Evolutionary conservation across 2,113 vertebrate species (phyloP), one percentile per base, ranked within the genome.

Genomic region (Astur gentilis): DNA sequence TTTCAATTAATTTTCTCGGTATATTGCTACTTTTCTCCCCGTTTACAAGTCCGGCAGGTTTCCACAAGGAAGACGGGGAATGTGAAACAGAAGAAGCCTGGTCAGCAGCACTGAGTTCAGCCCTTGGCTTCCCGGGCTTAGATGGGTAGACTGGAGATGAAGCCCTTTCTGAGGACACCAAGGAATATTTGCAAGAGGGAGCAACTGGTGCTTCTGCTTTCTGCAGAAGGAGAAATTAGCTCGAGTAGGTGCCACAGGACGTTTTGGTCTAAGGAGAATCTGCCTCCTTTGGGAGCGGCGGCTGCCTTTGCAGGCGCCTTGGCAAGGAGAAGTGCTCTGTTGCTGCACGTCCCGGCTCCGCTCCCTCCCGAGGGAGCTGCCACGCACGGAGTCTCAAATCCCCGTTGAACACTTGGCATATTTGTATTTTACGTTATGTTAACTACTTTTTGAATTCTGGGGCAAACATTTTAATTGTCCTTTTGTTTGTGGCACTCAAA

Each of bases 291-390:
- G 79, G 49, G 71, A 76, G 42, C 2, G 49, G 52, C 0, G 0
- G 58, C 81, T 84, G 70, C 65, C 64, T 89, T 49, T 82, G 40
- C 0, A 0, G 49, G 54, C 18, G 50, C n/a, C 38, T 67, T n/a
- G 78, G 69, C 72, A 54, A 82, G 62, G n/a, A 87, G 44, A 87
- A 8, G 21, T 25, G 83, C 71, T 82, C 61, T 58, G 69, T 1
- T 44, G 49, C 47, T 49, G 71, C 72, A 60, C 0, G 0, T 19
- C 42, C 29, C 0, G 0, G 19, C n/a, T 82, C 65, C 34, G 44
- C 49, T 55, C 36, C 38, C 16, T 69, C 64, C 71, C 2, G 3
- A 82, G 6, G 8, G n/a, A 72, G 52, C 36, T 49, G 60, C 31
- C 57, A 38, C 2, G 4, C 29, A 11, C 0, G 0, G 27, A 2